A percentile compares a stretch with the other conserved stretches of the same genome.
Conservation (phyloP, 2,888 invertebrate genomes). For the Celastrina argiolus region DNA sequence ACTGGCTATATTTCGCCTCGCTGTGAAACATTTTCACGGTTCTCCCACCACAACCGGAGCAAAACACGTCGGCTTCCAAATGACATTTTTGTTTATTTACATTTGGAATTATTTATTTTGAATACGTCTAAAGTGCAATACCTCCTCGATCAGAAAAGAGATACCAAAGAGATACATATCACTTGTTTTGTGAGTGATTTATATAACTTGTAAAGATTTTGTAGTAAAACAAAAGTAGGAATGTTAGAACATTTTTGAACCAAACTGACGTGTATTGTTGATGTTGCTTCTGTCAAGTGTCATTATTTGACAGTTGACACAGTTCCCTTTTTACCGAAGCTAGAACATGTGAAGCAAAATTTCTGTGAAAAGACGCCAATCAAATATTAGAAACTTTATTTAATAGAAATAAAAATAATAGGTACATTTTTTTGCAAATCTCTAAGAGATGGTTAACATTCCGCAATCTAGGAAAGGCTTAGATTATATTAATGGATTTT, state of each 20-base stretch:
- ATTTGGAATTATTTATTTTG: slow-evolving; percentile 28
- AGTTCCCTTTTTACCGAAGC: too few relatives aligned
- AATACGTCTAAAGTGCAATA: slow-evolving; percentile 23
- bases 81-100: slow-evolving; percentile 45
- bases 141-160: too few relatives aligned
- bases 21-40: slow-evolving; percentile 56
- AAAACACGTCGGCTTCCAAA: slow-evolving; percentile 57
- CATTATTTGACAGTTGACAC: slow-evolving; percentile 2
- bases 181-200: background rate
- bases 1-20: slow-evolving; percentile 49
- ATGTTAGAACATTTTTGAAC: slow-evolving; percentile 12
- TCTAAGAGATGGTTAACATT: too few relatives aligned
- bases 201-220: background rate
- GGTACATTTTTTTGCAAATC: too few relatives aligned
- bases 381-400: too few relatives aligned
- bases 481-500: too few relatives aligned
- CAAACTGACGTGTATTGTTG: background rate
- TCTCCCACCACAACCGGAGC: slow-evolving; percentile 60
- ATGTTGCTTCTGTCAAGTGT: background rate
- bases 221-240: slow-evolving; percentile 13
- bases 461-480: too few relatives aligned
- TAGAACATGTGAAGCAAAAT: too few relatives aligned
- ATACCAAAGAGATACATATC: too few relatives aligned
- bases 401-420: too few relatives aligned
- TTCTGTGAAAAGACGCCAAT: too few relatives aligned